These are phyloP conservation scores for Hydrotaea diabolus DNA, from an alignment of 2,888 invertebrate species.

Conservation along the genomic window DNA sequence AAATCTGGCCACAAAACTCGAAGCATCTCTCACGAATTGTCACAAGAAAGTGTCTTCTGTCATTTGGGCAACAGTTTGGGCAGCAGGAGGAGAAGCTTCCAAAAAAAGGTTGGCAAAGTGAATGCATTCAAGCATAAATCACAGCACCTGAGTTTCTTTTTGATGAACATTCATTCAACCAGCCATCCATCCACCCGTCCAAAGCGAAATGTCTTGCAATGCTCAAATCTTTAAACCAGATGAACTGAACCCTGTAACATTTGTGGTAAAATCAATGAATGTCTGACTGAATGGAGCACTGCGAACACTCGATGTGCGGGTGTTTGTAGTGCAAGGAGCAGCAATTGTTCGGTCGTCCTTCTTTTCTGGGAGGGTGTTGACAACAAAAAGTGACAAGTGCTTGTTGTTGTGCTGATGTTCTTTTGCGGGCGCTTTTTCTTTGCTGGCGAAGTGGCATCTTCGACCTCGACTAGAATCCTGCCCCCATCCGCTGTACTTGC, in stretches of 20 bases:
- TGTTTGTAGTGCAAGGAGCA: background rate
- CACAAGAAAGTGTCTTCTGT: slow-evolving; percentile 22
- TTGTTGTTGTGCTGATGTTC: slow-evolving; percentile 26
- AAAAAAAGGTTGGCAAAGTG: slow-evolving; percentile 60
- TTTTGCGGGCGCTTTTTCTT: background rate
- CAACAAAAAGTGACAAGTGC: slow-evolving; percentile 64
- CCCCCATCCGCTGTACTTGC: background rate
- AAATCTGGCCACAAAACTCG: slow-evolving; percentile 58
- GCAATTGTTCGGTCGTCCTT: background rate
- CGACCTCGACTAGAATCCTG: slow-evolving; percentile 14
- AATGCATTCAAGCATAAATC: slow-evolving; percentile 77
- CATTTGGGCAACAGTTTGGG: background rate
- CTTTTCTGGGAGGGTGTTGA: slow-evolving; percentile 63
- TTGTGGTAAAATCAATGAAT: slow-evolving; percentile 33
- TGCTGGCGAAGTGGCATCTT: slow-evolving; percentile 2
- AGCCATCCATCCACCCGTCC: background rate
- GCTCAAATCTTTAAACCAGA: slow-evolving; percentile 20
- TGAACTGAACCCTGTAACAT: slow-evolving; percentile 48
- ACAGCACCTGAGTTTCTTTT: slow-evolving; percentile 76
- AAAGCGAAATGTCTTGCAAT: background rate
- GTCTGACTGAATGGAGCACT: slow-evolving; percentile 28
- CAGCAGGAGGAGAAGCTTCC: too few relatives aligned
- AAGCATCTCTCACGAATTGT: slow-evolving; percentile 45
- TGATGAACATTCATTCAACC: slow-evolving; percentile 36
- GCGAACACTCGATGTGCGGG: background rate